Base-by-base conservation (phyloP, 2,888 invertebrate species). In the Drosophila pegasa region DNA sequence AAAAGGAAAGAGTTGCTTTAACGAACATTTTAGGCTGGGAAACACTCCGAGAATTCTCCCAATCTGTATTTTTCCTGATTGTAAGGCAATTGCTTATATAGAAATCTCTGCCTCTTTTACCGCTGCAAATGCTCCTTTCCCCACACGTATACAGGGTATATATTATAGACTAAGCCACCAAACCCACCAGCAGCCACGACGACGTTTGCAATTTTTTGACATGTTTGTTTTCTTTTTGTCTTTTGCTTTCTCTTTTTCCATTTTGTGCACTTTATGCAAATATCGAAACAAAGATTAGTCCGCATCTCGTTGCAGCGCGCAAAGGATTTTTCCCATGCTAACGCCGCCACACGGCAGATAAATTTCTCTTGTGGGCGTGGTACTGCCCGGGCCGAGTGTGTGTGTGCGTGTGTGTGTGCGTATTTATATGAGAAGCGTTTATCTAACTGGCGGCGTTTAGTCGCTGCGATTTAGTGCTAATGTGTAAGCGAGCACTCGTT, bases 221-320 rank as follows among this genome's bases (percentile, higher is more conserved):
- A 80, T 81, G 74, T 81, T 80, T 80, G 64, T 55, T 68, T 65
- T 31, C 18, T 16, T 25, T 57, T 74, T 29, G 9, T 14, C 5
- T 31, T n/a, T 40, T 51, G 16, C 3, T 22, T 22, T 2, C 2
- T 4, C 5, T 16, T 27, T 37, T 38, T 40, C 14, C 8, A n/a
- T 40, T 6, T 25, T 20, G 3, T 25, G 43, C 20, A 10, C 55
- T 72, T 72, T 87, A 84, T 84, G 83, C 87, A 84, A 84, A 84
- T 84, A 84, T 87, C 80, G 80, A 84, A 83, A 80, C 76, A 83
- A 87, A 87, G 87, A 84, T 84, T 84, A 87, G 77, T 84, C 50
- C 50, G 43, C 71, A 64, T 47, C 54, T 56, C 59, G 67, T 59
- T 61, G 69, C 63, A 54, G 31, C 35, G 20, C 20, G 33, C 47